Base-by-base conservation (phyloP, 2,113 vertebrate genomes). In the Caloenas nicobarica region DNA sequence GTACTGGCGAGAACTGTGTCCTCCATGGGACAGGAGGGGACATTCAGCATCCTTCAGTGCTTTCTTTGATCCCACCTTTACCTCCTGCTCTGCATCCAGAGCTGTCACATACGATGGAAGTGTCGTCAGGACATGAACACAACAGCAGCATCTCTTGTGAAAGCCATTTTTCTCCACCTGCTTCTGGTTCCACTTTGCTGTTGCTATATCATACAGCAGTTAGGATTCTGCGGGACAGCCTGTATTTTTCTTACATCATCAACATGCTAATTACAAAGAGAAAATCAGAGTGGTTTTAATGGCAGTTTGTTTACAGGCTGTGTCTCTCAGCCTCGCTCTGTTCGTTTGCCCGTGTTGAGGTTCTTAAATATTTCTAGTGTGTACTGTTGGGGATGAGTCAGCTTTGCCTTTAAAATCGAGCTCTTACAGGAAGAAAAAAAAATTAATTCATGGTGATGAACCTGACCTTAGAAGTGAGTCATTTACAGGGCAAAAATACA, bases 401-500 rank as follows among this genome's bases (percentile, higher is more conserved):
- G 68, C 68, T 89, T 80, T 94, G 89, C 74, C 50, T 90, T 83
- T 44, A 51, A 86, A 89, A 70, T 7, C 25, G 24, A 88, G 31
- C 64, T 56, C 74, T 53, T 53, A 61, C 8, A 38, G 48, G 44
- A 81, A 58, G 26, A 33, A 51, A 44, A 56, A 56, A 65, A 53
- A 13, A 68, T 19, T 46, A 34, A 11, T 53, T 38, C 46, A 2
- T 56, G 60, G 56, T 64, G 83, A 5, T 84, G 72, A 84, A 29
- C 48, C 38, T 79, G 50, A 74, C 85, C 87, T 91, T 66, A 70
- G 57, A 36, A 57, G 28, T 48, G 81, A 95, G 58, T 88, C 79
- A 70, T 51, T 82, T 66, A 24, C 42, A 58, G 79, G 81, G 60
- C 81, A 89, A 70, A 70, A 83, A 71, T 38, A 16, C 40, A 29